These are phyloP conservation scores for Ecliptopera silaceata DNA, from an alignment of 2,888 invertebrate genomes.

Conservation along the genomic window DNA sequence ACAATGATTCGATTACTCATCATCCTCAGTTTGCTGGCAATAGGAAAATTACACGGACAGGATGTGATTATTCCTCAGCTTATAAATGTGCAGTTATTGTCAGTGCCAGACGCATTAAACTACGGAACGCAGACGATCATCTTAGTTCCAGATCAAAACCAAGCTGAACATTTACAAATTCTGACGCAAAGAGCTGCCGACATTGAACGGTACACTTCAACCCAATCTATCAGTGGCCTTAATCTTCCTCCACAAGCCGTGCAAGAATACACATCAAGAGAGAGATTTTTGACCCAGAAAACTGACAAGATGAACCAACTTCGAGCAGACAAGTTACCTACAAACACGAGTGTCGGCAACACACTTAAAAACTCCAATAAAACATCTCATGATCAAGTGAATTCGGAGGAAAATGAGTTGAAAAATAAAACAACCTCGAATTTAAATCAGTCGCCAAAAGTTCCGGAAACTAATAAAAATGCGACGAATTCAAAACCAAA, in stretches of 20 bases:
- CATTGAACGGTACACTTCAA: constrained; percentile 30
- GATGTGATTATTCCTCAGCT: constrained; percentile 40
- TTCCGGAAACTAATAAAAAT: constrained; percentile 2
- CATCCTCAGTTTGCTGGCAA: constrained; percentile 42
- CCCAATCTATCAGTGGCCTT: constrained; percentile 27
- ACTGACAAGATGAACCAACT: constrained; percentile 24
- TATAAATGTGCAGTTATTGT: constrained; percentile 34
- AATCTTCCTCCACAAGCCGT: constrained; percentile 35
- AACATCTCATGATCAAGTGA: background rate
- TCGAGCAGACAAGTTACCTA: constrained; percentile 1
- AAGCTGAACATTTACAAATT: constrained; percentile 9
- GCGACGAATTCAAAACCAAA: background rate
- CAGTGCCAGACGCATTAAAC: constrained; percentile 26
- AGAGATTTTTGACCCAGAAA: constrained; percentile 36
- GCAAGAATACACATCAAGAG: constrained; percentile 36
- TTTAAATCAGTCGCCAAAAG: constrained; percentile 2
- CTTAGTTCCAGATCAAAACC: constrained; percentile 26
- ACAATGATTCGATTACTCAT: constrained; percentile 56
- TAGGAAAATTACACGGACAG: constrained; percentile 51
- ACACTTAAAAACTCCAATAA: constrained; percentile 11
- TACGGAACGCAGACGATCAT: constrained; percentile 27
- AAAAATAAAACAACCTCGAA: constrained; percentile 12
- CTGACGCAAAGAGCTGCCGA: constrained; percentile 33
- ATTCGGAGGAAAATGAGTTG: background rate
- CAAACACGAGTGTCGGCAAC: constrained; percentile 9